These are phyloP conservation scores for Zenarchopterus dispar DNA, from an alignment of 2,797 vertebrate species.

Conservation along the genomic window DNA sequence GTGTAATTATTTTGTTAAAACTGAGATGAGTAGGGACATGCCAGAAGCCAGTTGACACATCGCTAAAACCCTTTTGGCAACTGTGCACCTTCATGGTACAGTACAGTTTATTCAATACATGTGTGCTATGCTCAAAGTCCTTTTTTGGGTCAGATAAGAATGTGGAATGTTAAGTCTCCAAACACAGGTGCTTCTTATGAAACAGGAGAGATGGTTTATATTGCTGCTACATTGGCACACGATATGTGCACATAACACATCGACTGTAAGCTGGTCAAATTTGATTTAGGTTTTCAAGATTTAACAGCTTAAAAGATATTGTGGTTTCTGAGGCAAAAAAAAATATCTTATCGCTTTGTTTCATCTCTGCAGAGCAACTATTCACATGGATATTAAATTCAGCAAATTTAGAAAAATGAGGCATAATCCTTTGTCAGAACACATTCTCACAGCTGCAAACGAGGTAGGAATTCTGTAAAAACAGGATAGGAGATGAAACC, in stretches of 20 bases:
- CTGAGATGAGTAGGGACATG: slow-evolving; percentile 11
- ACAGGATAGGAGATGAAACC: slow-evolving; percentile 33
- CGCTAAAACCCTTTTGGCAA: slow-evolving; percentile 40
- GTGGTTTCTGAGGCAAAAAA: slow-evolving; percentile 56
- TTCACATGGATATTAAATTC: slow-evolving; percentile 49
- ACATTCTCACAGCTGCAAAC: slow-evolving; percentile 18
- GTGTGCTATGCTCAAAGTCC: slow-evolving; percentile 74
- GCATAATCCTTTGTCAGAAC: slow-evolving; percentile 10
- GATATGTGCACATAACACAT: slow-evolving; percentile 66
- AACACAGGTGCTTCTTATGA: slow-evolving; percentile 86
- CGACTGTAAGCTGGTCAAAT: slow-evolving; percentile 68
- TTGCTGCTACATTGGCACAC: slow-evolving; percentile 78
- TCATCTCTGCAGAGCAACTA: slow-evolving; percentile 43
- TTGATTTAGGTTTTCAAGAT: slow-evolving; percentile 64
- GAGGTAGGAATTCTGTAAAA: slow-evolving; percentile 35
- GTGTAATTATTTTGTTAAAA: slow-evolving; percentile 22
- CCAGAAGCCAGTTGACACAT: slow-evolving; percentile 38
- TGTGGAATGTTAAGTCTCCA: slow-evolving; percentile 83
- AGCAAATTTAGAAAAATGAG: slow-evolving; percentile 40
- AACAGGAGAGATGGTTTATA: slow-evolving; percentile 76
- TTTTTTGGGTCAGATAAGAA: slow-evolving; percentile 76
- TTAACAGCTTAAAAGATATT: slow-evolving; percentile 68
- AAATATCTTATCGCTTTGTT: slow-evolving; percentile 64
- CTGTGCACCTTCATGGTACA: slow-evolving; percentile 65
- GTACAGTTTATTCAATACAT: slow-evolving; percentile 76